phyloP scores from a whole-genome alignment of 2,113 vertebrate species.

The Gasterosteus nipponicus region DNA sequence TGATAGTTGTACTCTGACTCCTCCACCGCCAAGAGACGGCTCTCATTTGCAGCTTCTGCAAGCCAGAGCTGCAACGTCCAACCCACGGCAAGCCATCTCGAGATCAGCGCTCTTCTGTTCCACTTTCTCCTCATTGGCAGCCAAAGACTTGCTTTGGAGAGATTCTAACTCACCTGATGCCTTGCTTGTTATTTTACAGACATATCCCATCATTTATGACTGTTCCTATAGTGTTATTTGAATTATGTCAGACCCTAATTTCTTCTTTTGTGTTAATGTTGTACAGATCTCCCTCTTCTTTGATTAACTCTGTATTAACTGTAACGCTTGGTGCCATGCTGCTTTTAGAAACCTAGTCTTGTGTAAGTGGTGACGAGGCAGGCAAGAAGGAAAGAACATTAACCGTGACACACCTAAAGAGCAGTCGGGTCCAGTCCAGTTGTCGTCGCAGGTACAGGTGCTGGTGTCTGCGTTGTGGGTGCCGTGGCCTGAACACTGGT shows the following conservation, averaged over 20 bases:
- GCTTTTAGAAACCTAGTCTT: neutral
- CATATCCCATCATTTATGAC: neutral
- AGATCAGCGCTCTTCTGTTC: slow-evolving; percentile 1
- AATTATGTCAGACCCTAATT: slow-evolving; percentile 29
- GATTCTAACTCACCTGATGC: neutral
- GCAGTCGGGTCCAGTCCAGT: slow-evolving; percentile 96
- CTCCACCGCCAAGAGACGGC: neutral
- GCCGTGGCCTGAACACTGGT: slow-evolving; percentile 97
- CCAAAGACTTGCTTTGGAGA: slow-evolving; percentile 13
- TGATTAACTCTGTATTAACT: neutral
- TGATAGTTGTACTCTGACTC: neutral
- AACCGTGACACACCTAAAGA: slow-evolving; percentile 85
- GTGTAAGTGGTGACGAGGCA: neutral
- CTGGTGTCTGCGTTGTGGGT: slow-evolving; percentile 90
- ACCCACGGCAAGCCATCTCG: slow-evolving; percentile 1
- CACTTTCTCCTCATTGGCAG: slow-evolving; percentile 13
- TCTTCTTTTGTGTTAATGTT: slow-evolving; percentile 22
- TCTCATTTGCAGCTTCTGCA: slow-evolving; percentile 11
- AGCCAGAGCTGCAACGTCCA: slow-evolving; percentile 21
- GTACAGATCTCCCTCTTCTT: slow-evolving; percentile 7
- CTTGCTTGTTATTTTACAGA: slow-evolving; percentile 21
- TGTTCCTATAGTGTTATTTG: slow-evolving; percentile 1
- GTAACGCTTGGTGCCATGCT: neutral
- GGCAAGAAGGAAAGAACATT: neutral
- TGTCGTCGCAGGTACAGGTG: slow-evolving; percentile 91